A percentile compares a stretch with the other conserved stretches of the same genome.
Conservation (phyloP, 2,113 vertebrate species). For the Aphelocoma coerulescens region DNA sequence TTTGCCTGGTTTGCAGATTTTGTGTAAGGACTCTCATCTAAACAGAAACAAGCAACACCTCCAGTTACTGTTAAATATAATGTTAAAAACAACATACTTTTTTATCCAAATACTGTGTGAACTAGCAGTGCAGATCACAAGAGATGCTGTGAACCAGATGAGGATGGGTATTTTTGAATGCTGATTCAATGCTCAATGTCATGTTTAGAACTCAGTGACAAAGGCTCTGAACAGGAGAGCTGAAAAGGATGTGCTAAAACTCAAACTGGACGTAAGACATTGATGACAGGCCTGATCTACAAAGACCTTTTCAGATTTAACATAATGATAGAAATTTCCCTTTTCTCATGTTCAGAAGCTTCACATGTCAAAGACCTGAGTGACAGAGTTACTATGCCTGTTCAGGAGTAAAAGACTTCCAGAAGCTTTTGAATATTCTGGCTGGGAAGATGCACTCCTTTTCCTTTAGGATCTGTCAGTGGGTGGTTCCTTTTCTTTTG, state of each 20-base stretch:
- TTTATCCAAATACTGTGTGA: neutral
- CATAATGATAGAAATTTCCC: neutral
- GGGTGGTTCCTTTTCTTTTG: neutral
- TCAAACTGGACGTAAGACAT: neutral
- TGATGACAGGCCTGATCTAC: neutral
- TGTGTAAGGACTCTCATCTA: conserved; percentile 98
- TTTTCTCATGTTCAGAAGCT: neutral
- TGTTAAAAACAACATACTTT: neutral
- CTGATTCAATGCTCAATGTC: neutral
- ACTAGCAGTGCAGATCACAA: neutral
- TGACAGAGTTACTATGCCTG: neutral
- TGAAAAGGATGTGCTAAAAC: neutral
- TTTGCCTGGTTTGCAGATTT: conserved; percentile 91
- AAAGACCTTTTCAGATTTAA: neutral
- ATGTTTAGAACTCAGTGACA: neutral
- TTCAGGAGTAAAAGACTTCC: neutral
- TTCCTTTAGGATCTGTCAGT: neutral
- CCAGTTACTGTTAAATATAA: conserved; percentile 34
- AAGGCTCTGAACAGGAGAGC: neutral
- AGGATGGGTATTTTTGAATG: neutral
- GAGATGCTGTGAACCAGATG: neutral
- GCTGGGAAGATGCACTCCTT: neutral
- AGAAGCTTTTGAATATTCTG: neutral
- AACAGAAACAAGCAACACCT: conserved; percentile 69
- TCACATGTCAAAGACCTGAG: neutral